Evolutionary conservation across 2,888 invertebrate species (phyloP).

Genomic region (Luperina nickerlii): DNA sequence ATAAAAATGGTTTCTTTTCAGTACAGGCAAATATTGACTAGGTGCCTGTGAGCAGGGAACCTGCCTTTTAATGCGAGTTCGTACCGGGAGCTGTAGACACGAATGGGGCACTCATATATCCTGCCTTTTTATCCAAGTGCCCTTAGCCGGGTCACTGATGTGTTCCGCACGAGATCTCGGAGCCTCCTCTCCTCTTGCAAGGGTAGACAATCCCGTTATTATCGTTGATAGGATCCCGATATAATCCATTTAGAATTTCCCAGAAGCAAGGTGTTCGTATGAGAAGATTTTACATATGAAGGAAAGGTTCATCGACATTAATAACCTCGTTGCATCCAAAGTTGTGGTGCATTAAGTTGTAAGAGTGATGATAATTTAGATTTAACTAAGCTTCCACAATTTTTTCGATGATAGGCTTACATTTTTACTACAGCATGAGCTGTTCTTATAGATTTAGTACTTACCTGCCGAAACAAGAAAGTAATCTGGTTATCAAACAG

Average conservation of each 20-base stretch:
- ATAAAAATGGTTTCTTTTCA: background rate
- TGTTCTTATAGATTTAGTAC: too few relatives aligned
- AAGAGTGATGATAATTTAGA: background rate
- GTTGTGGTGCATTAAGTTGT: background rate
- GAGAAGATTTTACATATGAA: constrained; percentile 6
- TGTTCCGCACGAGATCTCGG: constrained; percentile 17
- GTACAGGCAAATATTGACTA: background rate
- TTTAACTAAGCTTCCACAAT: background rate
- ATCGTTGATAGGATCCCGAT: constrained; percentile 16
- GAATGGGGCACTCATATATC: background rate
- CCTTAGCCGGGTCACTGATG: constrained; percentile 4
- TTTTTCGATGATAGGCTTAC: background rate
- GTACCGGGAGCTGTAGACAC: background rate
- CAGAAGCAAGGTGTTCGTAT: background rate
- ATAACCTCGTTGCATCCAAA: constrained; percentile 4
- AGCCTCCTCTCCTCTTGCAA: constrained; percentile 1
- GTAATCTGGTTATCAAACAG: background rate
- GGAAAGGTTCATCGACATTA: background rate
- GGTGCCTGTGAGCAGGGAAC: background rate
- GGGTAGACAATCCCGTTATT: constrained; percentile 26
- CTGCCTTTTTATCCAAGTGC: background rate
- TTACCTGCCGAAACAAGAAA: background rate
- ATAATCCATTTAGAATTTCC: constrained; percentile 20
- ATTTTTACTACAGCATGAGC: background rate
- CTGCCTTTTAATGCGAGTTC: background rate